Evolutionary conservation across 2,797 vertebrate species (phyloP).

Genomic region (Pipistrellus nathusii): DNA sequence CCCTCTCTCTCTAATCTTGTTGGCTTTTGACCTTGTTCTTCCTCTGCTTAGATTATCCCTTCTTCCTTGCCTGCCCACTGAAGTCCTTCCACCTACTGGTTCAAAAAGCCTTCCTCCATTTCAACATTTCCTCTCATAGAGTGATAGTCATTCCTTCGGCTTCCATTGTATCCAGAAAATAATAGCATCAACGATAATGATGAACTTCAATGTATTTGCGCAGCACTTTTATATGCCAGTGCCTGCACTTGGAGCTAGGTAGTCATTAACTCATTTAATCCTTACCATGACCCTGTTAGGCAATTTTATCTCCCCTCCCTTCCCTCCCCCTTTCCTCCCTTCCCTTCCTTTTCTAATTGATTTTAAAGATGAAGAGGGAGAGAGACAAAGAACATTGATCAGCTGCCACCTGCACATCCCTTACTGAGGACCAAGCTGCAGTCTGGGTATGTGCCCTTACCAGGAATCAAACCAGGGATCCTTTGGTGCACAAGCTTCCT

Average conservation of each 20-base stretch:
- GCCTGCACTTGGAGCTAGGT: neutral
- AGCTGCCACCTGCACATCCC: no score
- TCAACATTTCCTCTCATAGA: neutral
- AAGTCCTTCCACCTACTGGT: neutral
- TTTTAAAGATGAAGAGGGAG: no score
- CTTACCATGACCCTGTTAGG: neutral
- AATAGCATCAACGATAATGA: neutral
- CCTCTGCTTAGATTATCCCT: slow-evolving; percentile 22
- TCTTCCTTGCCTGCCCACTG: neutral
- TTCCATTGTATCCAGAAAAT: neutral
- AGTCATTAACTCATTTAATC: neutral
- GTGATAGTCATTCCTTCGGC: neutral
- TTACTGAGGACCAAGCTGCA: no score
- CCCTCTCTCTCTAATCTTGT: neutral
- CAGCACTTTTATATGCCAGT: neutral
- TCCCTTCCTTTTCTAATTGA: no score
- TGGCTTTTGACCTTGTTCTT: slow-evolving; percentile 7
- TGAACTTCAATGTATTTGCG: neutral
- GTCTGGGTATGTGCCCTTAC: no score
- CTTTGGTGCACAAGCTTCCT: neutral
- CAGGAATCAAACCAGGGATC: no score
- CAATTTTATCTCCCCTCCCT: neutral
- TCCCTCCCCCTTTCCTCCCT: no score
- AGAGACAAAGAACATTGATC: no score
- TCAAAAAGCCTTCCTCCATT: neutral